phyloP scores from a whole-genome alignment of 1,140 invertebrate genomes.

The Potamilus streckersoni region DNA sequence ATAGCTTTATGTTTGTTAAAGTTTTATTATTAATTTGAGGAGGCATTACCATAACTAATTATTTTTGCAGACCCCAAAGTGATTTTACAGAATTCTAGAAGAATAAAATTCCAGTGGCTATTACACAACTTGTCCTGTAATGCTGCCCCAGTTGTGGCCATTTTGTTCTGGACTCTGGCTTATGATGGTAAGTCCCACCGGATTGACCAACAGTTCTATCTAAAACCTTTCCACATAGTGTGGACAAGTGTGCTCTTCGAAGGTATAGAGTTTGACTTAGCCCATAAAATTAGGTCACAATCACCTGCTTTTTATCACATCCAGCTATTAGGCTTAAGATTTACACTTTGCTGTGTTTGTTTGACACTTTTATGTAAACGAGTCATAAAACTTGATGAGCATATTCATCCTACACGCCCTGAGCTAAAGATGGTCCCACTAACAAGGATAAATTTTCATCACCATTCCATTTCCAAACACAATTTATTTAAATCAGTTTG shows the following conservation, averaged over 20 bases:
- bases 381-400: no score
- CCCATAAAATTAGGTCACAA: background rate
- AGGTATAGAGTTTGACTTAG: background rate
- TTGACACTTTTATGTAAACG: no score
- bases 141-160: conserved; percentile 44
- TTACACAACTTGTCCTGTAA: conserved; percentile 44
- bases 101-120: conserved; percentile 47
- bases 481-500: no score
- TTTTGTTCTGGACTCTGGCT: conserved; percentile 52
- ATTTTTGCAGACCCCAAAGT: conserved; percentile 27
- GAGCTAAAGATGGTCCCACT: no score
- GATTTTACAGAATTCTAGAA: conserved; percentile 19
- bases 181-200: conserved; percentile 42
- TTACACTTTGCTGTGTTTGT: no score
- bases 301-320: no score
- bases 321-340: no score
- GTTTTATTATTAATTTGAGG: background rate
- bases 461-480: no score
- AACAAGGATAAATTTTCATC: no score
- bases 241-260: background rate
- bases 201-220: background rate
- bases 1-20: background rate
- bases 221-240: background rate
- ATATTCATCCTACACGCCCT: no score
- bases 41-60: background rate